Percentiles rank a stretch among this genome's conserved stretches.
Evolutionary conservation across 2,888 invertebrate genomes (phyloP).

Genomic region (Lasioglossum calceatum): DNA sequence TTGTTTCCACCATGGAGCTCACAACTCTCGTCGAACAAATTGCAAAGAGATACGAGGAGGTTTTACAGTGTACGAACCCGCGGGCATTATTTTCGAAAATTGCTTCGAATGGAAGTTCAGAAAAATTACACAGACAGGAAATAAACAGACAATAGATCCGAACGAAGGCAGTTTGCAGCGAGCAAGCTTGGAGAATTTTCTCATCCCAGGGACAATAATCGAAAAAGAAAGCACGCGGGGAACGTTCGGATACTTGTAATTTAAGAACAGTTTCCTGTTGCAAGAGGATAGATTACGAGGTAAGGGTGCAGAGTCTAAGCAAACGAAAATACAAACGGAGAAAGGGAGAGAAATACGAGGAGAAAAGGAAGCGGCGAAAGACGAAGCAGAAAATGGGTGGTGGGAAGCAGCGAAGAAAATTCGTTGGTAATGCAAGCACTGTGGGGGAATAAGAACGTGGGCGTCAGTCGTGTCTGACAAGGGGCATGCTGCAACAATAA

Average conservation of each 20-base stretch:
- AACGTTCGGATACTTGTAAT: constrained; percentile 28
- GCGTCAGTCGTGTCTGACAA: constrained; percentile 75
- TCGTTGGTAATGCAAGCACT: constrained; percentile 34
- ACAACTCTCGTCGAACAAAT: neutral
- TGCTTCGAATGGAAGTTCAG: neutral
- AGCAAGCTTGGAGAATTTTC: constrained; percentile 16
- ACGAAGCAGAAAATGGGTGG: neutral
- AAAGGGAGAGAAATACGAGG: neutral
- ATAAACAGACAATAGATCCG: neutral
- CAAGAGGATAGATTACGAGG: constrained; percentile 17
- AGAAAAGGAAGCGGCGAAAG: neutral
- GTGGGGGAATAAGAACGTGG: constrained; percentile 55
- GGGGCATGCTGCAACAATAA: constrained; percentile 75
- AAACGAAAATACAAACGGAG: constrained; percentile 7
- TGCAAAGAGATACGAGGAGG: neutral
- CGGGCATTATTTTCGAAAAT: neutral
- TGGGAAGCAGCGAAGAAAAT: constrained; percentile 39
- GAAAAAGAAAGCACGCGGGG: constrained; percentile 15
- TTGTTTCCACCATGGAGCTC: neutral
- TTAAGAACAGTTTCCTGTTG: constrained; percentile 25
- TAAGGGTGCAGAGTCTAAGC: constrained; percentile 1
- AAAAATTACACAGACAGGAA: neutral
- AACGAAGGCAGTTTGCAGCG: constrained; percentile 8
- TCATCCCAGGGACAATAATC: constrained; percentile 30
- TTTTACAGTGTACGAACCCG: neutral